A percentile compares a stretch with the other conserved stretches of the same genome.
phyloP scores from a whole-genome alignment of 30 jellyfish, hydroid and myxozoan species.

The Turritopsis dohrnii region DNA sequence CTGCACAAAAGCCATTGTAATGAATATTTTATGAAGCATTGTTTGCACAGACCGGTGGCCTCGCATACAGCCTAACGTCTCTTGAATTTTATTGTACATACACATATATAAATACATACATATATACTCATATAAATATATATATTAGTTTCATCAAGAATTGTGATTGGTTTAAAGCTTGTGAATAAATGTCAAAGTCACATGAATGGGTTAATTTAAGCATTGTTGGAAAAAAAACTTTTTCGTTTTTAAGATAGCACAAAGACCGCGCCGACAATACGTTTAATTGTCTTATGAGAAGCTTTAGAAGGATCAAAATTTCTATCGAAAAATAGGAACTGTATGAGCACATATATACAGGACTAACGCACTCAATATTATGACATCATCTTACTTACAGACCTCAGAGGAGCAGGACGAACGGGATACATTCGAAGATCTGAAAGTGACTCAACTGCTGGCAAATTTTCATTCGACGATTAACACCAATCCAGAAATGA shows the following conservation, averaged over 20 bases:
- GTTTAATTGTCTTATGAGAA: conserved; percentile 12
- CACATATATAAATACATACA: neutral
- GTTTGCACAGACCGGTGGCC: neutral
- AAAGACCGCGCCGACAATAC: conserved; percentile 13
- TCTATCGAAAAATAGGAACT: neutral
- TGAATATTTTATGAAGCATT: neutral
- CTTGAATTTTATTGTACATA: neutral
- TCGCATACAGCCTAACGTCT: neutral
- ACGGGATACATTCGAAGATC: neutral
- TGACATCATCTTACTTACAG: neutral
- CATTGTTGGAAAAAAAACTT: conserved; percentile 3
- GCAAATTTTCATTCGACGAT: neutral
- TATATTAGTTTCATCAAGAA: neutral
- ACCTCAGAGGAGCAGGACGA: neutral
- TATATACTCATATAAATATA: neutral
- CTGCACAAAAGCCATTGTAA: neutral
- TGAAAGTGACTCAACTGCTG: neutral
- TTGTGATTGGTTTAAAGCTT: conserved; percentile 5
- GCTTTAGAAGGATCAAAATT: conserved; percentile 8
- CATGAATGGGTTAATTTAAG: conserved; percentile 14
- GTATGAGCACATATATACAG: neutral
- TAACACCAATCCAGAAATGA: neutral
- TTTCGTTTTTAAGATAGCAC: neutral
- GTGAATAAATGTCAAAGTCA: neutral
- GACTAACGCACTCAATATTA: neutral